Base-by-base conservation (phyloP, 2,888 invertebrate species). In the Tricholauxania praeusta region DNA sequence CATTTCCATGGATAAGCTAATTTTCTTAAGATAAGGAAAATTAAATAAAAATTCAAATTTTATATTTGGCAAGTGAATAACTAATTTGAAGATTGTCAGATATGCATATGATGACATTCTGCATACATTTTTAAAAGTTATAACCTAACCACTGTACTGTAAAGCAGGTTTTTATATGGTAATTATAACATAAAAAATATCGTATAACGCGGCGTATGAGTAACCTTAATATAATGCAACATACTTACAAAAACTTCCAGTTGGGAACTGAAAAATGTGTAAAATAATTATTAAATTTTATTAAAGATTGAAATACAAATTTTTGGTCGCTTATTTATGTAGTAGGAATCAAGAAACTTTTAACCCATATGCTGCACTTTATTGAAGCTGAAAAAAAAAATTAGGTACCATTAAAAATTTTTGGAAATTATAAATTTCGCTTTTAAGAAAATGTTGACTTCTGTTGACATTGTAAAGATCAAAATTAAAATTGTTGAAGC, bases 141-240 rank as follows among this genome's bases (percentile, higher is more conserved):
- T 28, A 28, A 28, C 4, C 4, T 28, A 28, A 28, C 28, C 28
- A 28, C 28, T 4, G 28, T 28, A 28, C 28, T 28, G 28, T 4
- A 28, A 4, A 28, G 28, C 3, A 28, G 28, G 28, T 28, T 28
- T 28, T 28, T 3, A 28, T 4, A 28, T 28, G 4, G 3, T 28
- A 28, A 28, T 28, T 3, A 28, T 28, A 28, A 28, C 4, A 28
- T 28, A 0, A 28, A 28, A 28, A 57, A 59, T 22, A 32, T 59
- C 28, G 19, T 28, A 59, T 59, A 15, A 32, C 3, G 19, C 1
- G 60, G 51, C 69, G 69, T 69, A 69, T 69, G 69, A 69, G 69
- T 69, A 32, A 69, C 12, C n/a, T 69, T 69, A 59, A 51, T 69
- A 67, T 39, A 59, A n/a, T 17, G 22, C 47, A 59, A 28, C 4